These are phyloP conservation scores for Mamestra configurata DNA, from an alignment of 1,140 invertebrate genomes.

Conservation along the genomic window DNA sequence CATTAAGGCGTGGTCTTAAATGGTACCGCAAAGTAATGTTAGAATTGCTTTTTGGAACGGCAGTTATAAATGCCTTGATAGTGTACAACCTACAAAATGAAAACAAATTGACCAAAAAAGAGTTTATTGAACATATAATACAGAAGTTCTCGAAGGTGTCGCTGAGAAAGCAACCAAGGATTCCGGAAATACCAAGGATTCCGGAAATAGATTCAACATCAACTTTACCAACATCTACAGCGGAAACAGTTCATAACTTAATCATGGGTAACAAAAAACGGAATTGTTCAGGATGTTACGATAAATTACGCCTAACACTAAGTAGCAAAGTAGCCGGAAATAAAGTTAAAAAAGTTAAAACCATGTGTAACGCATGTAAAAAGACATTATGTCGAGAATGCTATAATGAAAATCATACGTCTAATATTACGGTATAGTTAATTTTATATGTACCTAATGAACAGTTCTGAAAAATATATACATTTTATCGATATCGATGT, in stretches of 20 bases:
- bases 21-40: constrained; percentile 74
- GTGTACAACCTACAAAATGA: neutral
- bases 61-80: neutral
- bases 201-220: neutral
- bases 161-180: neutral
- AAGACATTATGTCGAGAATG: neutral
- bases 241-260: neutral
- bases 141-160: constrained; percentile 50
- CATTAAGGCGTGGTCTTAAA: constrained; percentile 67
- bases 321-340: neutral
- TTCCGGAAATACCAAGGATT: neutral
- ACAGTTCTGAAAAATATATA: neutral
- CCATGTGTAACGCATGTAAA: neutral
- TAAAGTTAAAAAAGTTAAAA: constrained; percentile 1
- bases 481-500: neutral
- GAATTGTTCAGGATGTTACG: constrained; percentile 6
- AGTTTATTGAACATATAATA: constrained; percentile 6
- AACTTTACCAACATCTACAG: no score
- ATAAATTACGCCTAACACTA: neutral
- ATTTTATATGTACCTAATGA: neutral
- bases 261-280: neutral
- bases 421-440: neutral
- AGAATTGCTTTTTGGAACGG: constrained; percentile 66
- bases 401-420: neutral
- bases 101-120: neutral